phyloP scores from a whole-genome alignment of 2,797 vertebrate genomes.

The Podargus strigoides region DNA sequence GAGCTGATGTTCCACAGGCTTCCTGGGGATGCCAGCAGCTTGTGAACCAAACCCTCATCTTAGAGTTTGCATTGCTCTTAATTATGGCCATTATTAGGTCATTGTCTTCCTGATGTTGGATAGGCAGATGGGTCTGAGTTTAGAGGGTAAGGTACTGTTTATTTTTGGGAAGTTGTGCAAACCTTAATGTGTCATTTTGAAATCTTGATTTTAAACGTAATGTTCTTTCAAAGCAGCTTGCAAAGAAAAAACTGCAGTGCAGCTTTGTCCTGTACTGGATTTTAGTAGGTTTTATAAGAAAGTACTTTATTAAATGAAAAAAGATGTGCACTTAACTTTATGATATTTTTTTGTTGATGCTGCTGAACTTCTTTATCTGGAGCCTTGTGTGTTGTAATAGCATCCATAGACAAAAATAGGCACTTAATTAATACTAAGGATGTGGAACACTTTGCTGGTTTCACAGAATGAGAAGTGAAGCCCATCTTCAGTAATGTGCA shows the following conservation, averaged over 20 bases:
- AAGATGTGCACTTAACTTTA: neutral
- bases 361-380: neutral
- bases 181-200: neutral
- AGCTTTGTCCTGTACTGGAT: neutral
- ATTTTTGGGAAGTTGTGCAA: neutral
- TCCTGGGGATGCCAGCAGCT: neutral
- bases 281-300: neutral
- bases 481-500: neutral
- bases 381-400: neutral
- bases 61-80: neutral
- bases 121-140: neutral
- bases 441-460: neutral
- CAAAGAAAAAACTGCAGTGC: neutral
- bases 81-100: neutral
- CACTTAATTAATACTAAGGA: neutral
- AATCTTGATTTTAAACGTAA: neutral
- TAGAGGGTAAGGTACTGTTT: neutral
- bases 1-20: neutral
- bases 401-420: neutral
- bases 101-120: neutral
- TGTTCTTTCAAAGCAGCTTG: neutral
- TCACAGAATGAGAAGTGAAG: neutral
- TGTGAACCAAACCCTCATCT: neutral
- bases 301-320: neutral
- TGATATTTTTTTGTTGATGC: neutral